These are phyloP conservation scores for Tachystola acroxantha DNA, from an alignment of 2,888 invertebrate species.

Conservation along the genomic window DNA sequence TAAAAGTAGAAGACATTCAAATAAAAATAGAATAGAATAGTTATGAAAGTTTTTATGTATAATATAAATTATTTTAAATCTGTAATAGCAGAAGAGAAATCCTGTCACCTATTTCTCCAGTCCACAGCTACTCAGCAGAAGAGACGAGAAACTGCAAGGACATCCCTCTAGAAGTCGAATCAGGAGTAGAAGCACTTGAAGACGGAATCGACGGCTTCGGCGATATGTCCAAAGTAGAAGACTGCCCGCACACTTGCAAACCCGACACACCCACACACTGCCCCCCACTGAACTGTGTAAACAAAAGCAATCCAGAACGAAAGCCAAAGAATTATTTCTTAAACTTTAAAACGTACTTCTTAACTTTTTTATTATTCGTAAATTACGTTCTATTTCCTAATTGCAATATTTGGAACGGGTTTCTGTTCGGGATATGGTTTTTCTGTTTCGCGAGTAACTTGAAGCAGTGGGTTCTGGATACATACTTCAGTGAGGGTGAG, in stretches of 20 bases:
- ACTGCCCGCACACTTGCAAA: conserved; percentile 19
- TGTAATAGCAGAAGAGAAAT: no score
- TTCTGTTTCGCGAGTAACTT: conserved; percentile 48
- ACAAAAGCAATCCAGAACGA: conserved; percentile 34
- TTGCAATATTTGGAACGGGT: conserved; percentile 61
- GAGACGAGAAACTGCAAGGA: conserved; percentile 33
- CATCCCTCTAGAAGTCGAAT: conserved; percentile 62
- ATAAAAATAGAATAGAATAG: no score
- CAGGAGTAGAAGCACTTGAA: conserved; percentile 72
- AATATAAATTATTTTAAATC: no score
- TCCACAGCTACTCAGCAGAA: conserved; percentile 45
- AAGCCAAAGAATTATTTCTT: conserved; percentile 40
- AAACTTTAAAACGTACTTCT: conserved; percentile 54
- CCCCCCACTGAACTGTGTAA: conserved; percentile 38
- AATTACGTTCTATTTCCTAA: conserved; percentile 59
- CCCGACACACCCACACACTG: conserved; percentile 20
- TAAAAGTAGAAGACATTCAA: no score
- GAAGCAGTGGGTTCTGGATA: conserved; percentile 58
- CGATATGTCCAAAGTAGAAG: conserved; percentile 35
- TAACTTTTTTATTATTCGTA: conserved; percentile 50
- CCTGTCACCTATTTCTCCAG: no score
- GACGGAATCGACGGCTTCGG: conserved; percentile 58
- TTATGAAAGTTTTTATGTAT: no score
- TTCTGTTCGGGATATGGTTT: conserved; percentile 64
- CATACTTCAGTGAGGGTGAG: conserved; percentile 55